These are phyloP conservation scores for Strigamia transsilvanica DNA, from an alignment of 2,888 invertebrate genomes.

Conservation along the genomic window DNA sequence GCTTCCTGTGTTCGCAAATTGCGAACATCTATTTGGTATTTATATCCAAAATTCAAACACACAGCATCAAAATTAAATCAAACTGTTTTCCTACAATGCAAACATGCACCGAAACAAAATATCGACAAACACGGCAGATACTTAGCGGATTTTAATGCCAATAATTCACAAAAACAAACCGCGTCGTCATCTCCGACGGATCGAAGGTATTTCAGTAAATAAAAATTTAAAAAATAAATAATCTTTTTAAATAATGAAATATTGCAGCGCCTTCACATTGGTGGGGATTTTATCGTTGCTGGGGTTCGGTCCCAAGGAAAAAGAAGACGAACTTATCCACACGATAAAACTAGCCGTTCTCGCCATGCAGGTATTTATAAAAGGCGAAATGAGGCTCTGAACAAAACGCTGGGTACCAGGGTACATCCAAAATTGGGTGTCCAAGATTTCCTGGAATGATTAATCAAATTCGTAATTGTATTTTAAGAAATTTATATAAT, in stretches of 20 bases:
- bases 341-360: slow-evolving; percentile 82
- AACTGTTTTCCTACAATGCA: no score
- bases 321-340: slow-evolving; percentile 76
- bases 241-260: background rate
- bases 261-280: background rate
- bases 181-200: background rate
- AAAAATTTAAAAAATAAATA: background rate
- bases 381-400: background rate
- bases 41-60: background rate
- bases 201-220: background rate
- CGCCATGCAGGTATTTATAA: slow-evolving; percentile 72
- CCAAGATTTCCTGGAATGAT: no score
- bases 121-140: background rate
- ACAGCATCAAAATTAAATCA: background rate
- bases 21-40: slow-evolving; percentile 25
- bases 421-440: no score
- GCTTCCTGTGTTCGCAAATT: slow-evolving; percentile 1
- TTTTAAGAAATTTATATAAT: no score
- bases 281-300: background rate
- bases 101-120: background rate
- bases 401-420: no score
- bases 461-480: no score
- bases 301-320: slow-evolving; percentile 58
- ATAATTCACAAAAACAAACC: background rate
- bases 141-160: background rate